phyloP scores from a whole-genome alignment of 2,888 invertebrate genomes.

The Dysmachus trigonus region DNA sequence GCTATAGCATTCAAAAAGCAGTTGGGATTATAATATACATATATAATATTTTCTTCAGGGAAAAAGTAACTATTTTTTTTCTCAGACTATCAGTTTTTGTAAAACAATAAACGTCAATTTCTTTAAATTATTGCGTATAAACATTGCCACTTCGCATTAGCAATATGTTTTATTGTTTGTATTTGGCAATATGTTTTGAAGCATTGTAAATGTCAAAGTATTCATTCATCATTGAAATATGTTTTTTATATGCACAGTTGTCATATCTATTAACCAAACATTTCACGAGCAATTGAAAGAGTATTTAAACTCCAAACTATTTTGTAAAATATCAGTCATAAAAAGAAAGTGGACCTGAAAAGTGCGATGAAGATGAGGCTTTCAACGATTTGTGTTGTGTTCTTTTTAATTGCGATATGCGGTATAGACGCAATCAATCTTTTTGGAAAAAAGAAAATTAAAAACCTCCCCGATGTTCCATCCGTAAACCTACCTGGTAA shows the following conservation, averaged over 20 bases:
- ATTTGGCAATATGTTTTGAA: not conserved
- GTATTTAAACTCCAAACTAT: not conserved
- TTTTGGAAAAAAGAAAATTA: not conserved
- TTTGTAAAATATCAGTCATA: not conserved
- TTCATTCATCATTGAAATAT: not conserved
- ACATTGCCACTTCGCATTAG: too few relatives aligned
- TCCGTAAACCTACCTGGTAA: not conserved
- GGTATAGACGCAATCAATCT: not conserved
- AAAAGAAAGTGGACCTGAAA: not conserved
- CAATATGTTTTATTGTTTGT: not conserved
- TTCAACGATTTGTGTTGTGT: not conserved
- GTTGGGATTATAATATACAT: too few relatives aligned
- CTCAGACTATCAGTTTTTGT: too few relatives aligned
- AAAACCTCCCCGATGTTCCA: not conserved
- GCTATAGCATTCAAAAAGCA: too few relatives aligned
- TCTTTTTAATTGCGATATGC: not conserved
- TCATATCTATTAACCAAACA: not conserved
- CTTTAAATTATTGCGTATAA: too few relatives aligned
- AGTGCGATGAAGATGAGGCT: not conserved
- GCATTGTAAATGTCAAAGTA: not conserved
- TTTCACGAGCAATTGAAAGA: not conserved
- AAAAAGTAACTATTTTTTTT: too few relatives aligned
- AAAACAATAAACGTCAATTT: too few relatives aligned
- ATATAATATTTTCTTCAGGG: too few relatives aligned
- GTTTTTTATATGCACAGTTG: not conserved